phyloP scores from a whole-genome alignment of 2,888 invertebrate species.

The Litoditis marina region DNA sequence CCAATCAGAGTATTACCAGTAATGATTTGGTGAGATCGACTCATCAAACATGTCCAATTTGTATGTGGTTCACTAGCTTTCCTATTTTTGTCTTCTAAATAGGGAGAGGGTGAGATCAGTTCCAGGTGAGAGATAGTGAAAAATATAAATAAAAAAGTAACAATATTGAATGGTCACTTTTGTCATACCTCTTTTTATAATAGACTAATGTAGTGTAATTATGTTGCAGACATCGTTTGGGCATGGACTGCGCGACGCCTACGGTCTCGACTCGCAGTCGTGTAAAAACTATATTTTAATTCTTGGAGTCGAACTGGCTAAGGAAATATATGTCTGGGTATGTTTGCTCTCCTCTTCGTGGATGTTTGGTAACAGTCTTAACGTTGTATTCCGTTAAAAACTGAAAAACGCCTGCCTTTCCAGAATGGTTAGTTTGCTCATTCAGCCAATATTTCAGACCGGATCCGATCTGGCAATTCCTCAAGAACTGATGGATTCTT shows the following conservation, averaged over 20 bases:
- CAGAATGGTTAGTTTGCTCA: not conserved
- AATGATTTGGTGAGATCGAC: slow-evolving; percentile 51
- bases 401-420: too few relatives aligned
- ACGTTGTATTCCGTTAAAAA: not conserved
- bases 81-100: too few relatives aligned
- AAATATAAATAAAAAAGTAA: too few relatives aligned
- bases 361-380: not conserved
- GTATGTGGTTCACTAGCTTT: too few relatives aligned
- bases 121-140: too few relatives aligned
- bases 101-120: too few relatives aligned
- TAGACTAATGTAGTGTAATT: too few relatives aligned
- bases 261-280: slow-evolving; percentile 44
- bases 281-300: slow-evolving; percentile 58
- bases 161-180: too few relatives aligned
- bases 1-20: slow-evolving; percentile 53
- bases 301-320: slow-evolving; percentile 56
- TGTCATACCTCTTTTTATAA: too few relatives aligned
- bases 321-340: slow-evolving; percentile 56
- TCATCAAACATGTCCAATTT: too few relatives aligned
- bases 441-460: slow-evolving; percentile 45
- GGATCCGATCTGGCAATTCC: slow-evolving; percentile 54
- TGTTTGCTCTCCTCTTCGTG: too few relatives aligned
- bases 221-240: slow-evolving; percentile 56
- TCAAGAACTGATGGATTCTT: slow-evolving; percentile 43
- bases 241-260: slow-evolving; percentile 49